phyloP scores from a whole-genome alignment of 2,797 vertebrate species.

The Coluber constrictor region DNA sequence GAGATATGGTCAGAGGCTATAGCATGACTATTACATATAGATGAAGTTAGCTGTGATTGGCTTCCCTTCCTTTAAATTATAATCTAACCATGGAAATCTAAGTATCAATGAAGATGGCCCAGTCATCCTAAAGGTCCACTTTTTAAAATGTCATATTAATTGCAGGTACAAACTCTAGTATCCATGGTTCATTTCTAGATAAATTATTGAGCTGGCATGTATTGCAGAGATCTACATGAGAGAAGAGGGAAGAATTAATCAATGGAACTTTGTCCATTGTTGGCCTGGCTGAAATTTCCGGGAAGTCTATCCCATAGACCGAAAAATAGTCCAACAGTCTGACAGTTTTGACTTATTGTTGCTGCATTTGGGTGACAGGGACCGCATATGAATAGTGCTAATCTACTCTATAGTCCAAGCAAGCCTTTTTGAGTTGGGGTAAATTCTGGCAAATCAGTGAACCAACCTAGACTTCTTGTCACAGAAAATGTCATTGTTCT shows the following conservation, averaged over 20 bases:
- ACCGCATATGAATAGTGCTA: not conserved
- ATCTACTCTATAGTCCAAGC: not conserved
- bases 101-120: not conserved
- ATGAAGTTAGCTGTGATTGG: not conserved
- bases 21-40: not conserved
- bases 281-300: not conserved
- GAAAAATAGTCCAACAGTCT: not conserved
- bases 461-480: not conserved
- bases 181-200: not conserved
- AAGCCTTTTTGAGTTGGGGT: not conserved
- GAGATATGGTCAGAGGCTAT: not conserved
- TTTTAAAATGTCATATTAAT: not conserved
- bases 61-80: not conserved
- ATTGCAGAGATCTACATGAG: not conserved
- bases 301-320: not conserved
- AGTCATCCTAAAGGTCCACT: not conserved
- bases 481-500: not conserved
- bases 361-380: not conserved
- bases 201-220: not conserved
- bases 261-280: not conserved
- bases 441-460: not conserved
- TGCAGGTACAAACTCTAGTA: not conserved
- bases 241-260: not conserved
- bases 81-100: not conserved
- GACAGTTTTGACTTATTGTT: not conserved